Conservation (phyloP, 2,113 vertebrate genomes). For the Scytalopus superciliaris region DNA sequence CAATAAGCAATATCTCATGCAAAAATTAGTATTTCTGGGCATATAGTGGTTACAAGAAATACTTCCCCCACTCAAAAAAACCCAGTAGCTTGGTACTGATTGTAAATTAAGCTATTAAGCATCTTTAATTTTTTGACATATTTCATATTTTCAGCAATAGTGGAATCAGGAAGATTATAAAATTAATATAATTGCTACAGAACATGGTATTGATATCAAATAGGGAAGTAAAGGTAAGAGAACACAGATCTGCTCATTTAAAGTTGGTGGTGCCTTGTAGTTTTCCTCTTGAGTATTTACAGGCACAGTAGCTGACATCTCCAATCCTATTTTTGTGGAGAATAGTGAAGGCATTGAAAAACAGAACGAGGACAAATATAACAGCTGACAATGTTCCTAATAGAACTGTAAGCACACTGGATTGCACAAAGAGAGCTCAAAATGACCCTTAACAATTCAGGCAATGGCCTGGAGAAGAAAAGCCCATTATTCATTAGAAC, state of each 20-base stretch:
- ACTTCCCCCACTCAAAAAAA: accelerated
- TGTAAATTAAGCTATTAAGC: neutral
- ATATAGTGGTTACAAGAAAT: neutral
- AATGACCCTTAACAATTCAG: neutral
- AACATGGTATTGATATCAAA: neutral
- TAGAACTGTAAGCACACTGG: neutral
- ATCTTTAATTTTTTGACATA: neutral
- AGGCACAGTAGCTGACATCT: neutral
- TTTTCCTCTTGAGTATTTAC: neutral
- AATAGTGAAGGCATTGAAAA: neutral
- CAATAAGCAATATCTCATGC: neutral
- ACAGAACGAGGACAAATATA: neutral
- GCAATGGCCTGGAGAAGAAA: neutral
- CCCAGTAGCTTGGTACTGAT: neutral
- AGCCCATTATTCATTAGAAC: neutral
- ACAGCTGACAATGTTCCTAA: neutral
- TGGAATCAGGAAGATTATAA: neutral
- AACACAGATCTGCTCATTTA: neutral
- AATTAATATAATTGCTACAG: neutral
- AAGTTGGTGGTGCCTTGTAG: neutral
- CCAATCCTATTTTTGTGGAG: neutral
- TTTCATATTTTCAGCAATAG: neutral
- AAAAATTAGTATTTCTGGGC: neutral
- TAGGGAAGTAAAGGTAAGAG: neutral
- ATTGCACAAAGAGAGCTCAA: neutral